phyloP scores from a whole-genome alignment of 2,797 vertebrate genomes.

The Emydoidea blandingii region DNA sequence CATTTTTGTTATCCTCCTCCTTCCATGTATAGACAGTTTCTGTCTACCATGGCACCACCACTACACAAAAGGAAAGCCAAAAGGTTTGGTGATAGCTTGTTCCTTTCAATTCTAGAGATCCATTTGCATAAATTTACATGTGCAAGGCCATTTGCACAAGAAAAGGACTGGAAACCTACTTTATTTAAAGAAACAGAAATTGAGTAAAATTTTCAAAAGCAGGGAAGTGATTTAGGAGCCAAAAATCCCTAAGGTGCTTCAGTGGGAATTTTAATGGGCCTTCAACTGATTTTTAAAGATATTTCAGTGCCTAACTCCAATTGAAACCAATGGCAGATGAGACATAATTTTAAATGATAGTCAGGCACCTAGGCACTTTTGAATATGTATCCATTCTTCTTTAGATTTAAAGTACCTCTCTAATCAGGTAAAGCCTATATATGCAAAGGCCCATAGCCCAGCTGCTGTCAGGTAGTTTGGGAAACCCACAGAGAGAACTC shows the following conservation, averaged over 20 bases:
- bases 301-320: not conserved
- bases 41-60: not conserved
- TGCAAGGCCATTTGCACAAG: constrained; percentile 34
- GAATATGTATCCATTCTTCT: not conserved
- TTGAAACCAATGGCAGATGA: not conserved
- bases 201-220: not conserved
- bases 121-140: not conserved
- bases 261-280: not conserved
- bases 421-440: not conserved
- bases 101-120: not conserved
- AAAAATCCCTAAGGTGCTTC: not conserved
- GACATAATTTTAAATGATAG: not conserved
- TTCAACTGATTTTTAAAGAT: not conserved
- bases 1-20: not conserved
- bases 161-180: constrained; percentile 33
- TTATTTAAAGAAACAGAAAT: not conserved
- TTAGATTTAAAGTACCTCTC: not conserved
- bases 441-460: not conserved
- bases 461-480: not conserved
- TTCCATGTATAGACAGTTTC: not conserved
- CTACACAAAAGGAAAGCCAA: not conserved
- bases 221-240: not conserved
- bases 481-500: not conserved
- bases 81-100: not conserved
- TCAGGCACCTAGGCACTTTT: not conserved